These are phyloP conservation scores for Tupaia chinensis DNA, from an alignment of 2,113 vertebrate genomes.

Conservation along the genomic window DNA sequence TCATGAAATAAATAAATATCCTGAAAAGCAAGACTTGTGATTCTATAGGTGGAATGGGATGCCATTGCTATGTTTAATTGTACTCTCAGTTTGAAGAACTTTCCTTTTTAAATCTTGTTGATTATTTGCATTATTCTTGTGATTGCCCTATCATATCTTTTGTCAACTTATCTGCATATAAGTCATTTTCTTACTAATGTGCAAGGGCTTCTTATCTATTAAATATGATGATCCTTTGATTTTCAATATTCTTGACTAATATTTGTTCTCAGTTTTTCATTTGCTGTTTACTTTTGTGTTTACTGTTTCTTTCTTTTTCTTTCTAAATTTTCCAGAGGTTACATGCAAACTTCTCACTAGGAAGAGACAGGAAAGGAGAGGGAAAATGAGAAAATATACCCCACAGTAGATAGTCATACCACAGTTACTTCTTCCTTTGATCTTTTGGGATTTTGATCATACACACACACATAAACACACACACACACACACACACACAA, in stretches of 20 bases:
- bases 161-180: neutral
- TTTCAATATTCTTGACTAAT: neutral
- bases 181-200: neutral
- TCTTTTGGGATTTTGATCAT: too few relatives aligned
- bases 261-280: neutral
- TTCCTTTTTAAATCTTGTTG: too few relatives aligned
- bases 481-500: too few relatives aligned
- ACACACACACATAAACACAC: too few relatives aligned
- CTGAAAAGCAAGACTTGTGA: neutral
- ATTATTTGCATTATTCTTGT: neutral
- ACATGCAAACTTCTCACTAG: too few relatives aligned
- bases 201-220: neutral
- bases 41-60: neutral
- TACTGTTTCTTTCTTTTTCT: neutral
- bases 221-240: neutral
- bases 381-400: too few relatives aligned
- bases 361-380: too few relatives aligned
- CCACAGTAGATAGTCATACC: too few relatives aligned
- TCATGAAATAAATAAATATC: too few relatives aligned
- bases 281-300: slow-evolving; percentile 12
- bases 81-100: neutral
- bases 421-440: too few relatives aligned
- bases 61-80: neutral
- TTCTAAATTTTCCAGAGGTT: neutral
- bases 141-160: neutral